Base-by-base conservation (phyloP, 2,888 invertebrate genomes). In the Xylocampa areola region DNA sequence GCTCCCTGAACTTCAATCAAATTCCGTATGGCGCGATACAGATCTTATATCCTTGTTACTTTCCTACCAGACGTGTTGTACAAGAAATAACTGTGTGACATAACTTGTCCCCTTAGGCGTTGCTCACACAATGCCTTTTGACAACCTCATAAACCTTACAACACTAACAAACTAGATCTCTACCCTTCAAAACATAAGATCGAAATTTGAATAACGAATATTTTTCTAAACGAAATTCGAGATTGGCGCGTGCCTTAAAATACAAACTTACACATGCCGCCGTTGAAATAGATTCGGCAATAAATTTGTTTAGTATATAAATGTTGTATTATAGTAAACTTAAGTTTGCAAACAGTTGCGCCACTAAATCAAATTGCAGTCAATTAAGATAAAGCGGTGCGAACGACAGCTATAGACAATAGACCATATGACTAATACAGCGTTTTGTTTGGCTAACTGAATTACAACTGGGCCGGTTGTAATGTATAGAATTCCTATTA, bases 381-480 rank as follows among this genome's bases (percentile, higher is more conserved):
- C 92, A 93, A 93, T 93, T 93, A 93, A 93, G 93, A 92, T 92
- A 92, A 91, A 90, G 90, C 88, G 81, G 81, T 80, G 79, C 79
- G 82, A 84, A 84, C 84, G 91, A 91, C 92, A 90, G 90, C 87
- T 81, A 77, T 79, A 84, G 86, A 92, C 92, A 92, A 92, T 92
- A 84, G 87, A 80, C 74, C 80, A 86, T 87, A 87, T 92, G 92
- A 92, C 92, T 91, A 92, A 91, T 88, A 84, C 87, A 79, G 70
- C 87, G 86, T 90, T 91, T 91, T 90, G 92, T 91, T 90, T 87
- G 79, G 83, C 84, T 91, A 89, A 90, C 88, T 85, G 86, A 88
- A 85, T 87, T 88, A 88, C 83, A 85, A 85, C 83, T 67, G 66
- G 79, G 70, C 80, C 63, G 63, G 73, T 63, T 65, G 69, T 75